phyloP scores from a whole-genome alignment of 2,113 vertebrate species.

The Dolichotis patagonum region DNA sequence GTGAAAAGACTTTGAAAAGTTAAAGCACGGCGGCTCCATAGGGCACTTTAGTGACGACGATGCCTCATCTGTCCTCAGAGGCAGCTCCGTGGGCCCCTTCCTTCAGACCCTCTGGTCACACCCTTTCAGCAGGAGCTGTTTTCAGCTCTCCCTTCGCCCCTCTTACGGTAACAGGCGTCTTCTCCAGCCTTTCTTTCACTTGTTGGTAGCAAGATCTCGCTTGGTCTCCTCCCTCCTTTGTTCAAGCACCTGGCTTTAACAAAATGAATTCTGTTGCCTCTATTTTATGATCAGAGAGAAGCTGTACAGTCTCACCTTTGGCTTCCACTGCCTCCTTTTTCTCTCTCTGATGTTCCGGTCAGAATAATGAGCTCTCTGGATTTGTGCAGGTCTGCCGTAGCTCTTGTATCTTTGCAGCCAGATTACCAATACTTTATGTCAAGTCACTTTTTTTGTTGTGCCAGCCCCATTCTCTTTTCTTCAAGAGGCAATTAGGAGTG shows the following conservation, averaged over 20 bases:
- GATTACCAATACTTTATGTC: not conserved
- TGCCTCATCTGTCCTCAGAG: not conserved
- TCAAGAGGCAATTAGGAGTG: not conserved
- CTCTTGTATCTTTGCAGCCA: not conserved
- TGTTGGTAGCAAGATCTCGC: not conserved
- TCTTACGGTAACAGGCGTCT: not conserved
- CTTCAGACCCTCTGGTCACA: not conserved
- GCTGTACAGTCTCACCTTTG: not conserved
- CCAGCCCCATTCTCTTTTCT: not conserved
- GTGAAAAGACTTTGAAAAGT: conserved; percentile 20
- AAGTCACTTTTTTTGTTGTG: not conserved
- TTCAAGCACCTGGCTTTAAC: not conserved
- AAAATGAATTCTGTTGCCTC: not conserved
- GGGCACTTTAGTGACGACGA: rapidly evolving
- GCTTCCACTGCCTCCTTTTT: not conserved
- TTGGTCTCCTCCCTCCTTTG: not conserved
- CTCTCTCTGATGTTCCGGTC: not conserved
- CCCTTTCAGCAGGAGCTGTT: not conserved
- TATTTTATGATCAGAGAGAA: conserved; percentile 24
- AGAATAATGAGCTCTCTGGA: not conserved
- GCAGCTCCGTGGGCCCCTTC: not conserved
- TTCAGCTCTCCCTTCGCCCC: not conserved
- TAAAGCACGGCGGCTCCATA: rapidly evolving
- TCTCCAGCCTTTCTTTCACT: not conserved
- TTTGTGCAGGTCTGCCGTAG: not conserved